These are phyloP conservation scores for Terrapene triunguis DNA, from an alignment of 2,113 vertebrate genomes.

Conservation along the genomic window DNA sequence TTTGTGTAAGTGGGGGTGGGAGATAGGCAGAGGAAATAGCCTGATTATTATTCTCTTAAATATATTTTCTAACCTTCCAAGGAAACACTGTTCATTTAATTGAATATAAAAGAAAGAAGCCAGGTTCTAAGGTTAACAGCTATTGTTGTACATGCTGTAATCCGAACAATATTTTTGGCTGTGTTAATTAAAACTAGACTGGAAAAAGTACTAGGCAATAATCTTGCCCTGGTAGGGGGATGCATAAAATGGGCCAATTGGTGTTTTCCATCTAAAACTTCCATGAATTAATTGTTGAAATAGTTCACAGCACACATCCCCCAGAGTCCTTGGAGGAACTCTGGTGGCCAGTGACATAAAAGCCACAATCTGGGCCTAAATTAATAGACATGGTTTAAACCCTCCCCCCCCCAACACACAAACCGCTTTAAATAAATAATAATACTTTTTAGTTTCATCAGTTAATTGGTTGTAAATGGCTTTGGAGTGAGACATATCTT, in stretches of 20 bases:
- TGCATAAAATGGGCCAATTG: not conserved
- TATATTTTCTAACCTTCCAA: constrained; percentile 33
- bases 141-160: not conserved
- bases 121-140: constrained; percentile 3
- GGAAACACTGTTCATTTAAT: constrained; percentile 17
- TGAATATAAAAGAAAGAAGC: constrained; percentile 27
- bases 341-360: not conserved
- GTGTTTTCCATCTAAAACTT: not conserved
- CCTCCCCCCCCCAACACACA: not conserved
- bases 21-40: accelerated
- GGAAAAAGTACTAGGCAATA: not conserved
- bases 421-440: not conserved
- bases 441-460: not conserved
- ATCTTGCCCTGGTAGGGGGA: not conserved
- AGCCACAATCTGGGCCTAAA: not conserved
- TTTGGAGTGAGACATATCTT: not conserved
- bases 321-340: not conserved
- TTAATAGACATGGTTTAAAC: not conserved
- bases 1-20: not conserved
- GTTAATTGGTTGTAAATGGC: not conserved
- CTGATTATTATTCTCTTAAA: not conserved
- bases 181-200: accelerated
- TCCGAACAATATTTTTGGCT: not conserved
- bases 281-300: not conserved
- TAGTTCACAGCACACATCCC: accelerated